Evolutionary conservation across 2,888 invertebrate species (phyloP), one percentile per base, ranked within the genome.

Genomic region (Priapulus caudatus): DNA sequence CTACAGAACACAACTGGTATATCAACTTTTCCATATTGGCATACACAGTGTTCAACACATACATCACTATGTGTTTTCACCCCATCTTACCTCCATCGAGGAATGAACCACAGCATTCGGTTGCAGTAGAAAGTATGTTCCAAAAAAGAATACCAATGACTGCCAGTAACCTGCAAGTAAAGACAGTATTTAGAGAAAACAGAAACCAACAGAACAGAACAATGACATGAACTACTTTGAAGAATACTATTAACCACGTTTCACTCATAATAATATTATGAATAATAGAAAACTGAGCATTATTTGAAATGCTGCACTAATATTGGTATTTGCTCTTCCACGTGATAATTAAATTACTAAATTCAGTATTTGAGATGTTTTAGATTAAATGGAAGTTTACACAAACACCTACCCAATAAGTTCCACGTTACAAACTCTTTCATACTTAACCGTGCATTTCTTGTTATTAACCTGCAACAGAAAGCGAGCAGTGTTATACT

Each of bases 91-190:
- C n/a, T n/a, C n/a, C n/a, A n/a, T n/a, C n/a, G n/a, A n/a, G n/a
- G n/a, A n/a, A n/a, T n/a, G n/a, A n/a, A 33, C n/a, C n/a, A 33
- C 33, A 33, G 10, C n/a, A 33, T 33, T 33, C n/a, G 33, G 33
- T 33, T 33, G 33, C 47, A 65, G 55, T n/a, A 68, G 51, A 20
- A 65, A 57, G 20, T 61, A 62, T 4, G 60, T 57, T 19, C 68
- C 69, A 61, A 67, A 71, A 61, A 66, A 71, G 47, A 63, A 61
- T 4, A 70, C 68, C 4, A 61, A 21, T 24, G 67, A 65, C 53
- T 72, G 71, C 68, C 69, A 72, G 15, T 72, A 21, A 51, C 77
- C 78, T 20, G 66, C 58, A 1, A 73, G 1, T 18, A 75, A 73
- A 84, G 55, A 20, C 64, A 62, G 56, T 57, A 60, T 61, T 69